These are phyloP conservation scores for Sipha flava DNA, from an alignment of 1,140 invertebrate species.

Conservation along the genomic window DNA sequence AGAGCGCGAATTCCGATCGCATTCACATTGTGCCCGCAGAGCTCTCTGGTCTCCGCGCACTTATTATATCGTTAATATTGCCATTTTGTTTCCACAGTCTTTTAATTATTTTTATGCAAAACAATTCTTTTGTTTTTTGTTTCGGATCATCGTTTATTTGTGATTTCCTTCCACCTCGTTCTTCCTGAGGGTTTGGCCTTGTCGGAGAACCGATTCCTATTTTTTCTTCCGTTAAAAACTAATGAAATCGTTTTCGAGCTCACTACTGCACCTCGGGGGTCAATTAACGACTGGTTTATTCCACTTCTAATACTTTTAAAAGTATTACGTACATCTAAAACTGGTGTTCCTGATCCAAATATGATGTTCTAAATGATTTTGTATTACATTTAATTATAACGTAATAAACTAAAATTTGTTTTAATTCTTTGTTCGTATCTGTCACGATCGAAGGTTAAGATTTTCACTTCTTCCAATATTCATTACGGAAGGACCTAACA, in stretches of 20 bases:
- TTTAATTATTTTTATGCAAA: neutral
- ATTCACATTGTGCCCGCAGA: neutral
- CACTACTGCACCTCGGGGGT: neutral
- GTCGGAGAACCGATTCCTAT: neutral
- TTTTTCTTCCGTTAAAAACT: neutral
- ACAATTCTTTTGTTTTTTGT: neutral
- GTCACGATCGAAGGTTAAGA: neutral
- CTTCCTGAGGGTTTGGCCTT: slow-evolving; percentile 3
- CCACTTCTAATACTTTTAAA: neutral
- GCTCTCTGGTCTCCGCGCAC: neutral
- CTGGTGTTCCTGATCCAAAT: neutral
- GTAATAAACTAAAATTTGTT: neutral
- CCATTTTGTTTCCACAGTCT: neutral
- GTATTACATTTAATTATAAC: neutral
- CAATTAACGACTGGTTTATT: neutral
- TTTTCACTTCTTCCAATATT: neutral
- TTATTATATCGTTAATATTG: too few relatives aligned
- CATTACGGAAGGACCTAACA: neutral
- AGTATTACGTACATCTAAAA: neutral
- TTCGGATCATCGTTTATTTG: neutral
- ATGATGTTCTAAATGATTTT: neutral
- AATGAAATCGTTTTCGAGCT: too few relatives aligned
- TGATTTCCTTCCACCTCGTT: neutral
- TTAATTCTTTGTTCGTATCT: neutral
- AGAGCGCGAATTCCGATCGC: neutral